phyloP scores from a whole-genome alignment of 2,888 invertebrate genomes.

The Microctonus aethiopoides region DNA sequence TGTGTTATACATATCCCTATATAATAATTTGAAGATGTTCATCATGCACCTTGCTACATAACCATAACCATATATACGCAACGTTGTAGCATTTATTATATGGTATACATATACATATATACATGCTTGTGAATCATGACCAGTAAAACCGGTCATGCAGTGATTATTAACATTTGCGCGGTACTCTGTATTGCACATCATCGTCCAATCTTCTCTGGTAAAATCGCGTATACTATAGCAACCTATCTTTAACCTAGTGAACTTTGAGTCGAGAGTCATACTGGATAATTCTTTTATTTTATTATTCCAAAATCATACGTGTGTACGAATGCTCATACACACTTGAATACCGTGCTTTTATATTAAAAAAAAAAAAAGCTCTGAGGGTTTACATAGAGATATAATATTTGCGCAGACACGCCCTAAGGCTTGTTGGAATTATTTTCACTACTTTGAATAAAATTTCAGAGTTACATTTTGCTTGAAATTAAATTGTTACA shows the following conservation, averaged over 20 bases:
- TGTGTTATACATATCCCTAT: constrained; percentile 4
- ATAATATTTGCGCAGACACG: too few species aligned
- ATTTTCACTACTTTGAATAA: too few species aligned
- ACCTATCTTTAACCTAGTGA: constrained; percentile 45
- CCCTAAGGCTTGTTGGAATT: too few species aligned
- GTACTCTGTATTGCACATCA: constrained; percentile 30
- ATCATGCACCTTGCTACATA: constrained; percentile 35
- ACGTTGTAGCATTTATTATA: background rate
- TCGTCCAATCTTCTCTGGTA: constrained; percentile 18
- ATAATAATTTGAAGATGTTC: constrained; percentile 28
- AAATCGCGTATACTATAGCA: constrained; percentile 12
- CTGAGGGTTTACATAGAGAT: too few species aligned
- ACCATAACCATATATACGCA: constrained; percentile 8
- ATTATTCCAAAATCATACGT: too few species aligned
- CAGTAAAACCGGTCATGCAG: constrained; percentile 35
- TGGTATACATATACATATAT: background rate
- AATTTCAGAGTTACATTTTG: too few species aligned
- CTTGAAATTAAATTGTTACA: too few species aligned
- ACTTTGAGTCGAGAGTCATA: constrained; percentile 32
- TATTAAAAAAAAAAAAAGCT: too few species aligned
- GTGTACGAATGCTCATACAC: too few species aligned
- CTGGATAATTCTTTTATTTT: too few species aligned
- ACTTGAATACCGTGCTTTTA: too few species aligned
- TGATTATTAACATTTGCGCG: constrained; percentile 42
- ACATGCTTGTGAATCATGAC: background rate